Percentiles rank a stretch among this genome's conserved stretches.
Conservation (phyloP, 2,797 vertebrate species). For the Danio choprae region DNA sequence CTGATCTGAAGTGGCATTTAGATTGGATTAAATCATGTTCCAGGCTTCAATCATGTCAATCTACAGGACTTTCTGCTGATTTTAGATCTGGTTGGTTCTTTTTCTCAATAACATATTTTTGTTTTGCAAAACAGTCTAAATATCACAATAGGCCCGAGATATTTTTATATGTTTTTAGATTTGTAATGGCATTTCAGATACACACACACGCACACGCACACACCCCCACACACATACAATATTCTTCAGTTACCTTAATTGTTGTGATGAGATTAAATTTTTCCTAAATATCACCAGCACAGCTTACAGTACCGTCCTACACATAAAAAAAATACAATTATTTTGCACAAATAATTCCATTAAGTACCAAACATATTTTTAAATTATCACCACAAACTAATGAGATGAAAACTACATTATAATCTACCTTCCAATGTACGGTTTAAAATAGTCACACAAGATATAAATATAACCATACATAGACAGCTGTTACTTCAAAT, state of each 20-base stretch:
- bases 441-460: neutral
- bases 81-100: slow-evolving; percentile 20
- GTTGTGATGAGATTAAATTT: too few species aligned
- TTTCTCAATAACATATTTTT: slow-evolving; percentile 33
- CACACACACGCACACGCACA: too few species aligned
- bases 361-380: too few species aligned
- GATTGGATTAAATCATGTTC: slow-evolving; percentile 82
- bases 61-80: slow-evolving; percentile 18
- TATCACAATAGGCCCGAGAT: neutral
- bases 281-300: neutral
- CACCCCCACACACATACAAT: too few species aligned
- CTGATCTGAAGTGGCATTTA: slow-evolving; percentile 80
- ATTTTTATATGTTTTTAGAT: neutral
- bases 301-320: neutral
- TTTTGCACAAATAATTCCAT: neutral
- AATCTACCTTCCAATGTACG: neutral
- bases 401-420: neutral
- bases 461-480: neutral
- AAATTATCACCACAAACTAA: neutral
- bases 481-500: neutral
- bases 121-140: neutral
- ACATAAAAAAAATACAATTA: neutral
- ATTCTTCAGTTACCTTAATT: too few species aligned
- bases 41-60: slow-evolving; percentile 59
- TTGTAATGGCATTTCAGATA: neutral